Evolutionary conservation across 1,140 invertebrate species (phyloP).

Genomic region (Drosophila obscura): DNA sequence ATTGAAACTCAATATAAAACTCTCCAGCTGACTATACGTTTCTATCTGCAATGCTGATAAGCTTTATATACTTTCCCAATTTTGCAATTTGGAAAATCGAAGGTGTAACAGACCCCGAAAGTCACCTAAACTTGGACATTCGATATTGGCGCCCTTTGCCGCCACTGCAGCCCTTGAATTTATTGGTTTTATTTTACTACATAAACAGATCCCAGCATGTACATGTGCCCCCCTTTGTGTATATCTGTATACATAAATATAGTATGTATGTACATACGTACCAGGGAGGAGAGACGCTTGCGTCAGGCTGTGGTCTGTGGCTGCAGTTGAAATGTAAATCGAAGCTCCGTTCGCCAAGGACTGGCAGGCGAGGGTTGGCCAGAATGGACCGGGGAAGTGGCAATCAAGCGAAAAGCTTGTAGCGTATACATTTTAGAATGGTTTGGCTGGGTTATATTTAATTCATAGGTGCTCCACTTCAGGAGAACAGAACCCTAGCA

Average conservation of each 20-base stretch:
- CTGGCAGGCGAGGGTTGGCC: constrained; percentile 3
- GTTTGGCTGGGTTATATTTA: constrained; percentile 71
- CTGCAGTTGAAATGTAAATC: constrained; percentile 79
- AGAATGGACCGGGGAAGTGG: constrained; percentile 47
- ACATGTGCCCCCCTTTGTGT: no score
- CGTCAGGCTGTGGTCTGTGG: constrained; percentile 53
- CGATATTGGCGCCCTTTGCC: constrained; percentile 18
- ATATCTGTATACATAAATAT: no score
- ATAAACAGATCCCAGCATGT: no score
- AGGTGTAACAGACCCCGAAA: constrained; percentile 38
- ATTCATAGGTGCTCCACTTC: constrained; percentile 76
- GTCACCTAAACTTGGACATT: constrained; percentile 26
- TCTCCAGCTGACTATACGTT: no score
- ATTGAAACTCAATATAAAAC: no score
- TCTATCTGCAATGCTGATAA: no score
- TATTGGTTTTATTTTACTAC: no score
- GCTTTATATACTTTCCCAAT: background rate
- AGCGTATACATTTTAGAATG: constrained; percentile 76
- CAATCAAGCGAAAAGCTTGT: constrained; percentile 78
- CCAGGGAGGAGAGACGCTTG: constrained; percentile 46
- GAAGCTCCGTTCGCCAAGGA: constrained; percentile 70
- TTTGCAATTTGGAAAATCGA: background rate
- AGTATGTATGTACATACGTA: background rate
- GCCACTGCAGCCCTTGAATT: no score
- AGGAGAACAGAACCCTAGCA: constrained; percentile 30